Base-by-base conservation (phyloP, 2,113 vertebrate genomes). In the Trichechus manatus region DNA sequence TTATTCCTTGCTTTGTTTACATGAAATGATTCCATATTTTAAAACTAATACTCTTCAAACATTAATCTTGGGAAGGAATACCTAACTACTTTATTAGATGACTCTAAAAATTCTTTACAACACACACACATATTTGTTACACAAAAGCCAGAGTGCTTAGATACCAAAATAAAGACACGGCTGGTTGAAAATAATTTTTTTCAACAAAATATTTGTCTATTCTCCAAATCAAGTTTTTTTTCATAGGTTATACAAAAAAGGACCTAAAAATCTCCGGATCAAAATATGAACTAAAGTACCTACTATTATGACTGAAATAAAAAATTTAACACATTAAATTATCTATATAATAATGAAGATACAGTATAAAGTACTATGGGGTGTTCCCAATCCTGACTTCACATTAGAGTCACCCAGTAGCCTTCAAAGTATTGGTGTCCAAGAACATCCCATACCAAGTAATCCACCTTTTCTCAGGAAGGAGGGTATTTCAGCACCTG, bases 61-160 rank as follows among this genome's bases (percentile, higher is more conserved):
- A 84, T 82, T 91, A 94, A 94, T 87, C 82, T 97, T 80, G 91
- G 33, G 83, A 15, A 92, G 53, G 29, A 96, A 97, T 94, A 97
- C 39, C 82, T 80, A 95, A 85, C 63, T 74, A 75, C 27, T 87
- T n/a, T 47, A 93, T 96, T 61, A 96, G 50, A 31, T 95, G 85
- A 97, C 56, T 86, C 0, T 0, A 64, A 93, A 53, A 80, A 81
- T 97, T 94, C 87, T 95, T 74, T 3, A 39, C 56, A 75, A 72
- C 33, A 70, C 15, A 36, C 33, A 90, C 6, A 5, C 88, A 22
- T 7, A 72, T 80, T 83, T 91, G 29, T n/a, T 89, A 70, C 9
- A 86, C 50, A 94, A 90, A 90, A 93, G 29, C 33, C 81, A 95
- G 77, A 50, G 33, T 53, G 19, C 61, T 36, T 64, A 36, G 47